A percentile compares a stretch with the other conserved stretches of the same genome.
Evolutionary conservation across 2,888 invertebrate genomes (phyloP).

Genomic region (Monoplex corrugatus): DNA sequence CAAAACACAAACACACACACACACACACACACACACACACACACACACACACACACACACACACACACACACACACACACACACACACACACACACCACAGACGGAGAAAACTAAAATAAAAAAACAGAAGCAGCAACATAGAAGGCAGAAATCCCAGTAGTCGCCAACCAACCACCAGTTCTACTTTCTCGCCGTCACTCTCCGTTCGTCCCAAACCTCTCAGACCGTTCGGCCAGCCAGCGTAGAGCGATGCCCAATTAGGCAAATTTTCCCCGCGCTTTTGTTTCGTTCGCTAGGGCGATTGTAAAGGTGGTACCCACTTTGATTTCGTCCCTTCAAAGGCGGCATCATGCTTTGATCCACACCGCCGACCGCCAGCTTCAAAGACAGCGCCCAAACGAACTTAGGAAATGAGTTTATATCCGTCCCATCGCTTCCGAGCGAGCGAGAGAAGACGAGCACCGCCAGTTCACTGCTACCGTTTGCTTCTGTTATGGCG

Average conservation of each 20-base stretch:
- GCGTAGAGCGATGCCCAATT: conserved; percentile 39
- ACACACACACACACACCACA: no score
- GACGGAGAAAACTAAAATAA: no score
- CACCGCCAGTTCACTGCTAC: no score
- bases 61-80: no score
- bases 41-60: neutral
- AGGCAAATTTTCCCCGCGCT: conserved; percentile 44
- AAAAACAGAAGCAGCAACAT: no score
- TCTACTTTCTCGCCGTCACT: neutral
- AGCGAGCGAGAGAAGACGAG: no score
- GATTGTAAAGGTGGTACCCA: conserved; percentile 45
- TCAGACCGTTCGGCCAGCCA: neutral
- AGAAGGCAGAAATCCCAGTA: no score
- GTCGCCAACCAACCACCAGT: no score
- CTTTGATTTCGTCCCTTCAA: conserved; percentile 49
- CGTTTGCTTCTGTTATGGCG: no score
- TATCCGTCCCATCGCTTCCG: conserved; percentile 46
- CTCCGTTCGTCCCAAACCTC: neutral
- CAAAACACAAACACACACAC: neutral
- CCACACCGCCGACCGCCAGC: neutral
- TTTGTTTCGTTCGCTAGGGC: conserved; percentile 45
- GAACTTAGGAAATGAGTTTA: conserved; percentile 52
- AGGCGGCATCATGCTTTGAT: conserved; percentile 42
- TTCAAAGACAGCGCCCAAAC: conserved; percentile 45
- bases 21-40: neutral